Base-by-base conservation (phyloP, 1,140 invertebrate genomes). In the Heliconius nattereri region DNA sequence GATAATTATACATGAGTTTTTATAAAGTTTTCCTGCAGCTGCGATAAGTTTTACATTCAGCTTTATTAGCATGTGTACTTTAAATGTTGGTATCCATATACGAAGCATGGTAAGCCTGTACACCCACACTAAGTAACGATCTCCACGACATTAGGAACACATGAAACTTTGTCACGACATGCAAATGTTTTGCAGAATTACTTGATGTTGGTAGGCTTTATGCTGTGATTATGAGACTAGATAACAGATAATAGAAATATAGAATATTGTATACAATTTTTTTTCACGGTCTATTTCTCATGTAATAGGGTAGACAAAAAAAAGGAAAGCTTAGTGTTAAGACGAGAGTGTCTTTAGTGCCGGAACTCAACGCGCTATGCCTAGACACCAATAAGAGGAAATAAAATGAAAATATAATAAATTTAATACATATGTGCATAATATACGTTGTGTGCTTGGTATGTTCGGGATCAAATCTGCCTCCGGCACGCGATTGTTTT, bases 131-230 rank as follows among this genome's bases (percentile, higher is more conserved):
- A 11, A 26, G n/a, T 60, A 26, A 60, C 23, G 23, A 60, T 26
- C 75, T 57, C 75, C 75, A 70, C 11, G 13, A 45, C 40, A 76
- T 76, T 70, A 76, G 57, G 35, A 76, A 16, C 35, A 76, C 37
- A 70, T 70, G 75, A 70, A 76, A 70, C 57, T 40, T 45, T 70
- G 57, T 66, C 75, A 76, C 75, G 57, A 76, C 29, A 35, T 29
- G 29, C 32, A 71, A 71, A n/a, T 29, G 57, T 9, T 70, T 76
- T 49, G 54, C 37, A 76, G 75, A 76, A 76, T 70, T 76, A 49
- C 26, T 66, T 75, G 32, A 75, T 45, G 35, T 66, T 75, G 11
- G 73, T 40, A 49, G n/a, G 23, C 23, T 45, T 45, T 45, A 16
- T 45, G 40, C 13, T 16, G 16, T 16, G 13, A 16, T 45, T 16